Conservation (phyloP, 92 coral and sea anemone species). For the Palythoa grandis region DNA sequence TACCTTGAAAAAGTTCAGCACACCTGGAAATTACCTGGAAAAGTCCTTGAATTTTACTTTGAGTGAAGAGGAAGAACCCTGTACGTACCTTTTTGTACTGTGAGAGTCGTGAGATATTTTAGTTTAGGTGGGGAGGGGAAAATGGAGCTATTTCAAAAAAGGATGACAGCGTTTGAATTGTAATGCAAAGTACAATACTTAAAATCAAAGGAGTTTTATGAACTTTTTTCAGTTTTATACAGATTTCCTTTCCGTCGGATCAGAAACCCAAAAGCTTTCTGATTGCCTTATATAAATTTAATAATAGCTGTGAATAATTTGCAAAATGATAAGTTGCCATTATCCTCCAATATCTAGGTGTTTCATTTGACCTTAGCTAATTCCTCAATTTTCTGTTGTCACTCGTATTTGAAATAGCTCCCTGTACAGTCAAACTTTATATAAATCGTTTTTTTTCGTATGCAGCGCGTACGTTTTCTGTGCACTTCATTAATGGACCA, state of each 20-base stretch:
- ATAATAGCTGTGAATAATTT: no score
- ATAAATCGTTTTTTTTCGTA: background rate
- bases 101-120: slow-evolving; percentile 36
- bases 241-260: no score
- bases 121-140: background rate
- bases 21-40: no score
- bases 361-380: background rate
- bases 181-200: no score
- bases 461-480: background rate
- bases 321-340: background rate
- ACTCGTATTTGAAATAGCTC: background rate
- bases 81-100: background rate
- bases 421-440: background rate
- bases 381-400: background rate
- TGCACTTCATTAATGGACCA: background rate
- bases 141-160: background rate
- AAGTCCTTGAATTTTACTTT: no score
- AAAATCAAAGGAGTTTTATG: no score
- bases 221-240: no score
- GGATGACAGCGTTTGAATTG: background rate
- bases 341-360: background rate
- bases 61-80: no score
- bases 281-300: no score
- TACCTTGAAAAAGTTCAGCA: no score
- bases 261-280: no score